Conservation (phyloP, 2,888 invertebrate genomes). For the Dicyrtomina minuta region DNA sequence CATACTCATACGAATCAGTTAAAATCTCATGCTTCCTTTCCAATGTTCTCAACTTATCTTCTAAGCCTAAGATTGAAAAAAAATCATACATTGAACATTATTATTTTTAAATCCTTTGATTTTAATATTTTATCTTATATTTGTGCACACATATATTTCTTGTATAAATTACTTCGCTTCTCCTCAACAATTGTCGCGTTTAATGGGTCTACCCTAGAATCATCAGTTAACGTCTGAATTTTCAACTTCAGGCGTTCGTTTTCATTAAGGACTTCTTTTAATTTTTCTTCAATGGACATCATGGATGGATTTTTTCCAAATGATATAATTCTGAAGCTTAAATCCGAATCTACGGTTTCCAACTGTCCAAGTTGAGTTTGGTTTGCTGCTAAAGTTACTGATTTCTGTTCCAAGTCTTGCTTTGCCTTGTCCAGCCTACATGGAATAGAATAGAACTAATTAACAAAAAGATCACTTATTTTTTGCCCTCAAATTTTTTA, state of each 20-base stretch:
- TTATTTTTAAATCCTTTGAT: no score
- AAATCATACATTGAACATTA: not conserved
- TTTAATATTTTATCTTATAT: no score
- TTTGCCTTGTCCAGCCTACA: slow-evolving; percentile 32
- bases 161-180: slow-evolving; percentile 28
- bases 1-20: slow-evolving; percentile 48
- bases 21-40: slow-evolving; percentile 46
- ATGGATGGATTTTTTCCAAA: slow-evolving; percentile 50
- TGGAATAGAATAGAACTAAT: slow-evolving; percentile 8
- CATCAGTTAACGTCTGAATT: slow-evolving; percentile 39
- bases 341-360: slow-evolving; percentile 14
- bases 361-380: slow-evolving; percentile 5
- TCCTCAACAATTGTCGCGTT: slow-evolving; percentile 15
- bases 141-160: slow-evolving; percentile 3
- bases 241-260: slow-evolving; percentile 47
- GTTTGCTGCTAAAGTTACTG: slow-evolving; percentile 7
- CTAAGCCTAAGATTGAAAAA: no score
- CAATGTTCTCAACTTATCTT: slow-evolving; percentile 40
- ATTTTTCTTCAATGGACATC: slow-evolving; percentile 44
- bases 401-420: slow-evolving; percentile 26
- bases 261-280: slow-evolving; percentile 45
- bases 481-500: not conserved
- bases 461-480: not conserved
- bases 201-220: slow-evolving; percentile 9
- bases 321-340: slow-evolving; percentile 45